Percentiles rank a stretch among this genome's conserved stretches.
Evolutionary conservation across 1,140 invertebrate species (phyloP).

Genomic region (Saccostrea echinata): DNA sequence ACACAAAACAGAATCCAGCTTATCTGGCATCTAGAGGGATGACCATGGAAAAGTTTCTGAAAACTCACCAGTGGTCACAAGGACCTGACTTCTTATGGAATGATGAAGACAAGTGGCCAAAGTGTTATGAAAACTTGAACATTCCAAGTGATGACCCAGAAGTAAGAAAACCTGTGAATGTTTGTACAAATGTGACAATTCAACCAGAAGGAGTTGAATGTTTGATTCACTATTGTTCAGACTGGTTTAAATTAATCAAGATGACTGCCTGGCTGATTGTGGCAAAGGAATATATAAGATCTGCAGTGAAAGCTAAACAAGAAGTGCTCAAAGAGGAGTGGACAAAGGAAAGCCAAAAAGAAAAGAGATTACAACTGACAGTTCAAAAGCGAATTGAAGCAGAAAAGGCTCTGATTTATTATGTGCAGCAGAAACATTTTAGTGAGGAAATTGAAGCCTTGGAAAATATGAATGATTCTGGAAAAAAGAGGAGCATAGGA

Average conservation of each 20-base stretch:
- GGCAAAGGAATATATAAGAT: neutral
- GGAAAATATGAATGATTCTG: neutral
- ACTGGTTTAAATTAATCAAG: neutral
- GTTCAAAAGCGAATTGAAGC: slow-evolving; percentile 1
- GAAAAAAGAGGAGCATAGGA: slow-evolving; percentile 6
- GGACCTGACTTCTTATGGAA: slow-evolving; percentile 60
- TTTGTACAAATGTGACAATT: neutral
- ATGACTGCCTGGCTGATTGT: neutral
- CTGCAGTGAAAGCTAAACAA: too few relatives aligned
- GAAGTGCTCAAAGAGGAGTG: too few relatives aligned
- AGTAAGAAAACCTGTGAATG: slow-evolving; percentile 36
- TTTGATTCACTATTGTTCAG: neutral
- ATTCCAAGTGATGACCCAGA: neutral
- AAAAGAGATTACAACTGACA: neutral
- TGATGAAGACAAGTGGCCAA: slow-evolving; percentile 27
- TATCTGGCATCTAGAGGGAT: slow-evolving; percentile 37
- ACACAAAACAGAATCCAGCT: slow-evolving; percentile 55
- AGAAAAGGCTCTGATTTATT: slow-evolving; percentile 33
- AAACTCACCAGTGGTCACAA: slow-evolving; percentile 37
- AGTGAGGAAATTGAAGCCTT: slow-evolving; percentile 38
- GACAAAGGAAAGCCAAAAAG: too few relatives aligned
- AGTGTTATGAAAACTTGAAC: neutral
- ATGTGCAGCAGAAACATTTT: slow-evolving; percentile 40
- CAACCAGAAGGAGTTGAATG: neutral
- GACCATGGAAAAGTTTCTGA: slow-evolving; percentile 46